Evolutionary conservation across 1,140 invertebrate species (phyloP).

Genomic region (Notospermus geniculatus): DNA sequence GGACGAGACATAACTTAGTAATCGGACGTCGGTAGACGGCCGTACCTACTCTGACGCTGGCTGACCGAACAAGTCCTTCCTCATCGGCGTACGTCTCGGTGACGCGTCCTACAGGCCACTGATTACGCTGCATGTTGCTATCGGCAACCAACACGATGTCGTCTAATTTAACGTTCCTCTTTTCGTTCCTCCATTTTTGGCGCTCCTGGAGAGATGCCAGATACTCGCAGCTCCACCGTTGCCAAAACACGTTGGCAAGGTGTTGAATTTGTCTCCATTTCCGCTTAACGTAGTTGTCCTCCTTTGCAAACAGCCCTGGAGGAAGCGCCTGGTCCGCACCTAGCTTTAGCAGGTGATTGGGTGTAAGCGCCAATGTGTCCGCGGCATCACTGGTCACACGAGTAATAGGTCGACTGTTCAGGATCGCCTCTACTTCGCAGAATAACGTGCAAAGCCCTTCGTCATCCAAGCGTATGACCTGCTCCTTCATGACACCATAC

Average conservation of each 20-base stretch:
- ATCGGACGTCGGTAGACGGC: too few relatives aligned
- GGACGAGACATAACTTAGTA: too few relatives aligned
- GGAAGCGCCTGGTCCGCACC: not conserved
- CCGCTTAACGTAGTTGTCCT: constrained; percentile 2
- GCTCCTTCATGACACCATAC: too few relatives aligned
- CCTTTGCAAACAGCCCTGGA: not conserved
- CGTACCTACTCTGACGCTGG: too few relatives aligned
- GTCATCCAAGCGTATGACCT: constrained; percentile 9
- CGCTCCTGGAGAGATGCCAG: not conserved
- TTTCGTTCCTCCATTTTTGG: not conserved
- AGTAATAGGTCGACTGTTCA: constrained; percentile 12
- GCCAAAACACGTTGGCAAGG: not conserved
- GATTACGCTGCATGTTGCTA: too few relatives aligned
- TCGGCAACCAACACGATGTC: too few relatives aligned
- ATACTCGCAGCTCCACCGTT: not conserved
- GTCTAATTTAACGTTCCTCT: too few relatives aligned
- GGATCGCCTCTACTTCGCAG: constrained; percentile 14
- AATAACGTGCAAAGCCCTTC: constrained; percentile 9
- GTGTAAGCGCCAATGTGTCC: constrained; percentile 7
- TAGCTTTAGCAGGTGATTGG: constrained; percentile 12
- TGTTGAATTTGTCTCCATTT: constrained; percentile 10
- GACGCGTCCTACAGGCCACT: too few relatives aligned
- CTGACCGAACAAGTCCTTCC: too few relatives aligned
- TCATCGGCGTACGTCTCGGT: too few relatives aligned
- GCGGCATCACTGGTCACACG: not conserved